These are phyloP conservation scores for Istiophorus platypterus DNA, from an alignment of 2,113 vertebrate species.

Conservation along the genomic window DNA sequence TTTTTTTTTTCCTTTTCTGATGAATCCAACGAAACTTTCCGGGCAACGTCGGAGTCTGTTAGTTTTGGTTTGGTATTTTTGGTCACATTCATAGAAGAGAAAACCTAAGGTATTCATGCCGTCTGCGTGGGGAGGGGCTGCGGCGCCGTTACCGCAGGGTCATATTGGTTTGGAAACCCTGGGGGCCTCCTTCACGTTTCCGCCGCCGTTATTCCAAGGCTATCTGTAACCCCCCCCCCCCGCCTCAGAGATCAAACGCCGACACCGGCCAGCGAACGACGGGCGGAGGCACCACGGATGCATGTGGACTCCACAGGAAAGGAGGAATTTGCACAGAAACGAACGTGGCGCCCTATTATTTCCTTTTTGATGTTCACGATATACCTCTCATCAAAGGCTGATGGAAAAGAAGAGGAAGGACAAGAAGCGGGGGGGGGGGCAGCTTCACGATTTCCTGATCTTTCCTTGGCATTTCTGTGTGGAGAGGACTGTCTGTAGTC, in stretches of 20 bases:
- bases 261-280: slow-evolving; percentile 20
- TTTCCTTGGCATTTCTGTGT: neutral
- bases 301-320: slow-evolving; percentile 34
- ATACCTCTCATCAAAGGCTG: slow-evolving; percentile 43
- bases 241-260: slow-evolving; percentile 58
- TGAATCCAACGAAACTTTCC: too few species aligned
- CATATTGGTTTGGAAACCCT: too few species aligned
- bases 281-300: slow-evolving; percentile 13
- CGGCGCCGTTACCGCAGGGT: too few species aligned
- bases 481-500: slow-evolving; percentile 14
- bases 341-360: slow-evolving; percentile 27
- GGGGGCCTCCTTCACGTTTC: slow-evolving; percentile 35
- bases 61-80: too few species aligned
- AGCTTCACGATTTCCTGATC: slow-evolving; percentile 2
- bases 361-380: slow-evolving; percentile 53
- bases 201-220: slow-evolving; percentile 29
- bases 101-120: too few species aligned
- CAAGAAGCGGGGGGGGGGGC: neutral
- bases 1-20: too few species aligned
- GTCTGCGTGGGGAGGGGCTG: too few species aligned
- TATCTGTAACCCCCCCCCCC: slow-evolving; percentile 50
- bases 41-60: neutral
- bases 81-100: too few species aligned
- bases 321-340: slow-evolving; percentile 43
- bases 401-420: neutral